Conservation (phyloP, 2,797 vertebrate genomes). For the Amniataba percoides region DNA sequence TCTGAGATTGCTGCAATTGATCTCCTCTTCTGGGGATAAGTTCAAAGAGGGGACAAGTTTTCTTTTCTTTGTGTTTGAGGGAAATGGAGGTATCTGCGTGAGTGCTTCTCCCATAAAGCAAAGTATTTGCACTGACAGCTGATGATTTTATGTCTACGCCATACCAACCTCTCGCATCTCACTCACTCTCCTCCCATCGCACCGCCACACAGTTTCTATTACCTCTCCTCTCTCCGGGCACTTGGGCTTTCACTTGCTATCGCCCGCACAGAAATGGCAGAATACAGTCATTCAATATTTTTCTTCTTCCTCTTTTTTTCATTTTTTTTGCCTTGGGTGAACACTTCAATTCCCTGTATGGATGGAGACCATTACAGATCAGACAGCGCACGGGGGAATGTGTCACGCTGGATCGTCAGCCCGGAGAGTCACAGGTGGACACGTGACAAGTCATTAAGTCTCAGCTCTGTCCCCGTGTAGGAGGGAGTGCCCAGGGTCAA, state of each 20-base stretch:
- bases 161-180: constrained; percentile 32
- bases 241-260: constrained; percentile 39
- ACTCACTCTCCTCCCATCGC: constrained; percentile 28
- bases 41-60: constrained; percentile 46
- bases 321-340: constrained; percentile 49
- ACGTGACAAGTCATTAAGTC: constrained; percentile 78
- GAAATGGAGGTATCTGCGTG: constrained; percentile 7
- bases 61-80: constrained; percentile 33
- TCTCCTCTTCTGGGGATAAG: constrained; percentile 29
- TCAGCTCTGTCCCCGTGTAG: constrained; percentile 62
- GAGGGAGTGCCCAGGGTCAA: constrained; percentile 79
- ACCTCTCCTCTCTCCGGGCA: constrained; percentile 45
- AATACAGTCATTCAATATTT: constrained; percentile 57
- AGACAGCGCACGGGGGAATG: constrained; percentile 57
- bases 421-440: constrained; percentile 69
- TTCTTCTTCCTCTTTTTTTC: background rate
- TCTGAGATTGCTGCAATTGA: constrained; percentile 38
- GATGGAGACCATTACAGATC: constrained; percentile 72
- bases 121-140: constrained; percentile 50
- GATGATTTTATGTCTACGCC: constrained; percentile 49
- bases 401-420: constrained; percentile 48
- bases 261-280: constrained; percentile 35
- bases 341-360: constrained; percentile 62
- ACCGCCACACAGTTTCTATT: constrained; percentile 44
- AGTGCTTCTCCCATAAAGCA: constrained; percentile 36